These are phyloP conservation scores for Thaumetopoea pityocampa DNA, from an alignment of 1,140 invertebrate genomes.

Conservation along the genomic window DNA sequence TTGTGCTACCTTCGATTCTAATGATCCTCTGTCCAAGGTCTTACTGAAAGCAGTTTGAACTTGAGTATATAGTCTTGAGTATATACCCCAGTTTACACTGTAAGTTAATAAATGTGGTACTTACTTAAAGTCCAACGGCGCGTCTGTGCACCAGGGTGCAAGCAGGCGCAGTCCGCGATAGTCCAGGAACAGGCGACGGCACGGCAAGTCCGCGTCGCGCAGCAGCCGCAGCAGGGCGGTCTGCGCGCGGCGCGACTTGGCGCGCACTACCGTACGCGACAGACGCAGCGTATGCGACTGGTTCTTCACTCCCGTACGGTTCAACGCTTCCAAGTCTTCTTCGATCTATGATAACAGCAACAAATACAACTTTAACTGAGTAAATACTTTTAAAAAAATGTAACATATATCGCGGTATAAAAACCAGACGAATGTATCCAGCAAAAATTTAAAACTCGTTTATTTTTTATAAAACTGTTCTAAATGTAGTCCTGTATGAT, in stretches of 20 bases:
- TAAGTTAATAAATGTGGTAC: too few relatives aligned
- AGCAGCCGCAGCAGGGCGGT: conserved; percentile 83
- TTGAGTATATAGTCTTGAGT: not conserved
- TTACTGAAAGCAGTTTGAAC: too few relatives aligned
- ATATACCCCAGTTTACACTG: too few relatives aligned
- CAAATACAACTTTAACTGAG: not conserved
- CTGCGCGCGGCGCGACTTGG: conserved; percentile 86
- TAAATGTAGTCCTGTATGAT: not conserved
- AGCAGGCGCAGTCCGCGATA: conserved; percentile 94
- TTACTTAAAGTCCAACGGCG: conserved; percentile 77
- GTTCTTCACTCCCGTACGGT: conserved; percentile 87
- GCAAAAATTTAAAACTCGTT: too few relatives aligned
- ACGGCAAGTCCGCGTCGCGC: conserved; percentile 85
- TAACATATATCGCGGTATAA: conserved; percentile 5
- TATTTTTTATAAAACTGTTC: too few relatives aligned
- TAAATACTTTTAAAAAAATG: not conserved
- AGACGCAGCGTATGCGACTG: conserved; percentile 91
- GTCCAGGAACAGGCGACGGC: conserved; percentile 92
- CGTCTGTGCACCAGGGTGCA: conserved; percentile 93
- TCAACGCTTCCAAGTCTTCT: conserved; percentile 86
- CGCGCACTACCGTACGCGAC: conserved; percentile 93
- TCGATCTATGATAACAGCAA: conserved; percentile 76
- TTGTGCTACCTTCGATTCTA: too few relatives aligned
- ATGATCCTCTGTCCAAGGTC: too few relatives aligned
- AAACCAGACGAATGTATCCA: too few relatives aligned